phyloP scores from a whole-genome alignment of 2,888 invertebrate species.

The Polyommatus icarus region DNA sequence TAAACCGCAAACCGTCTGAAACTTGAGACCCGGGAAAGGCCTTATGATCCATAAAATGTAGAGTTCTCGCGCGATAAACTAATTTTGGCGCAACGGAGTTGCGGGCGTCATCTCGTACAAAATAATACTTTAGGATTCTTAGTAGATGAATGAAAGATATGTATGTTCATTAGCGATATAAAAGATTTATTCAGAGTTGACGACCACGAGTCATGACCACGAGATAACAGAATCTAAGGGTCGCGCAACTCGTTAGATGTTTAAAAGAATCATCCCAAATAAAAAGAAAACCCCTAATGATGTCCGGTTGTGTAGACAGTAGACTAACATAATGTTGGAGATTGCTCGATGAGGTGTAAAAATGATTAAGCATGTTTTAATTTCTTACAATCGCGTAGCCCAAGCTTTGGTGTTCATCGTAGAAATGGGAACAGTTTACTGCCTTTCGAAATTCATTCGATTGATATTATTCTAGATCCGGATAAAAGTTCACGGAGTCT shows the following conservation, averaged over 20 bases:
- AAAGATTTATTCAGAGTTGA: not conserved
- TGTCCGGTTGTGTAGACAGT: too few species aligned
- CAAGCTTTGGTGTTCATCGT: not conserved
- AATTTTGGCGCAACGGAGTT: too few species aligned
- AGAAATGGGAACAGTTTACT: not conserved
- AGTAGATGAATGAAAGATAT: not conserved
- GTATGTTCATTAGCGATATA: not conserved
- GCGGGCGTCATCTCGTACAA: too few species aligned
- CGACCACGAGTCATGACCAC: not conserved
- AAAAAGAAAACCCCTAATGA: not conserved
- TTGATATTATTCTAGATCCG: conserved; percentile 2
- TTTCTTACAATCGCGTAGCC: not conserved
- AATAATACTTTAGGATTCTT: not conserved
- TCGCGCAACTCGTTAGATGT: not conserved
- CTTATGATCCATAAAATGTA: too few species aligned
- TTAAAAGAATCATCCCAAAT: not conserved
- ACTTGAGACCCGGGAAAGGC: too few species aligned
- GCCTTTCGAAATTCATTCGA: not conserved
- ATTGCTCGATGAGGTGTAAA: not conserved
- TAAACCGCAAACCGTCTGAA: too few species aligned
- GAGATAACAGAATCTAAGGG: not conserved
- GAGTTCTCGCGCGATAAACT: too few species aligned
- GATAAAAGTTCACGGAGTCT: not conserved
- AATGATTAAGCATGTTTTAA: not conserved
- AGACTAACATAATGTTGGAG: too few species aligned